phyloP scores from a whole-genome alignment of 2,797 vertebrate species.

The Hyperoplus lanceolatus region DNA sequence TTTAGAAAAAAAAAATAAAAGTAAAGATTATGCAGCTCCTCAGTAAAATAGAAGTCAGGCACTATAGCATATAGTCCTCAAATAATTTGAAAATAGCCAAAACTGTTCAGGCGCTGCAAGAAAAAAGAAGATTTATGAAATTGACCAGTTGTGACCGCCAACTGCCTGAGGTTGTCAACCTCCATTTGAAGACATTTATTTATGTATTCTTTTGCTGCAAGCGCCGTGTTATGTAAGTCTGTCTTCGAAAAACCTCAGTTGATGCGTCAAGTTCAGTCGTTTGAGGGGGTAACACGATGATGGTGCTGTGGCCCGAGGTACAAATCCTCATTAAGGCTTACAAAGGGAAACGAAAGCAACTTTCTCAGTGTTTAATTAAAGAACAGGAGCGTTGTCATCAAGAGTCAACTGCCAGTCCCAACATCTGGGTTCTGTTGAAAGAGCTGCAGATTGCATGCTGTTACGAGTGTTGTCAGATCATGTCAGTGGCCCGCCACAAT shows the following conservation, averaged over 20 bases:
- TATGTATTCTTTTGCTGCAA: constrained; percentile 41
- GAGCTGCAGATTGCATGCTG: constrained; percentile 56
- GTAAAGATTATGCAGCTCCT: constrained; percentile 3
- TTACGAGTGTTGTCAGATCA: constrained; percentile 60
- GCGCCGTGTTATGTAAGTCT: constrained; percentile 55
- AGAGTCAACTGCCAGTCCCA: constrained; percentile 70
- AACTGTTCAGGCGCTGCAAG: constrained; percentile 14
- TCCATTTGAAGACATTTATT: constrained; percentile 63
- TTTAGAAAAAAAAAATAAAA: constrained; percentile 7
- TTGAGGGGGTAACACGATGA: constrained; percentile 27
- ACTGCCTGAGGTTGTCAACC: constrained; percentile 39
- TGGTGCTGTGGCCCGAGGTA: constrained; percentile 26
- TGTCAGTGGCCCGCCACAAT: constrained; percentile 61
- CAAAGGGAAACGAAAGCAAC: constrained; percentile 65
- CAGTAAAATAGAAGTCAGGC: neutral
- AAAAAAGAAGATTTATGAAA: constrained; percentile 19
- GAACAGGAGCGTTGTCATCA: constrained; percentile 60
- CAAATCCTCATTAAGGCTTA: constrained; percentile 33
- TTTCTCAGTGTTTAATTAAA: constrained; percentile 82
- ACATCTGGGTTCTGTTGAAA: constrained; percentile 78
- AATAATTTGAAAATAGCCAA: constrained; percentile 11
- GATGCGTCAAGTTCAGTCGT: constrained; percentile 49
- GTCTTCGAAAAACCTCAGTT: constrained; percentile 48
- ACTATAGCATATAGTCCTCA: neutral
- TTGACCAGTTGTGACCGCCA: constrained; percentile 33